Base-by-base conservation (phyloP, 2,888 invertebrate genomes). In the Leistus spinibarbis region DNA sequence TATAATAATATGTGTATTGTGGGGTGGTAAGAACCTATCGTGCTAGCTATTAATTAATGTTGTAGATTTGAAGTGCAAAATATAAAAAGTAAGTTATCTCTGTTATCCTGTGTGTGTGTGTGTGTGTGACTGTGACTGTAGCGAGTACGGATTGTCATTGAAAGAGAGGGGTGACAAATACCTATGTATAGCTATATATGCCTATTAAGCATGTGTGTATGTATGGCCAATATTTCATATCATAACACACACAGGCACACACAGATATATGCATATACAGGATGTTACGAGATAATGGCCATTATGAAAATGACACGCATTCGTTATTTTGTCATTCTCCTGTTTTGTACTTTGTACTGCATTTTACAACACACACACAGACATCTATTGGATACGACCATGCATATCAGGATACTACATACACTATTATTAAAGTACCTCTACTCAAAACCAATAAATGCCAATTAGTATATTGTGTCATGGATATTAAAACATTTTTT, bases 251-350 rank as follows among this genome's bases (percentile, higher is more conserved):
- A 40, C 40, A 40, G 9, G 10, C 40, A 40, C 81, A 83, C 83
- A 83, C 82, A 81, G 81, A n/a, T n/a, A n/a, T 7, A 40, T 40
- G 13, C 40, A 40, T 40, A 13, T 40, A 40, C 40, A 2, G 81
- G 79, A 81, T 79, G 83, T 84, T 84, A 83, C 82, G 83, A 83
- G 84, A 84, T 84, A 83, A 84, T 84, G 82, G 84, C 82, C 80
- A 82, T 84, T 83, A 83, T 57, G 57, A 19, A 82, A 83, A 80
- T 81, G 78, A 79, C 80, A 81, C 81, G 80, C 81, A 81, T 82
- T 82, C 81, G 82, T 82, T 81, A 81, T 81, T 82, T 81, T 81
- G 81, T 81, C 81, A 79, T 81, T 81, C 40, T 40, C 10, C 13
- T 1, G 40, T n/a, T n/a, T n/a, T 80, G 40, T 40, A 40, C 40